Evolutionary conservation across 1,140 invertebrate species (phyloP), one percentile per base, ranked within the genome.

Genomic region (Macrosteles quadrilineatus): DNA sequence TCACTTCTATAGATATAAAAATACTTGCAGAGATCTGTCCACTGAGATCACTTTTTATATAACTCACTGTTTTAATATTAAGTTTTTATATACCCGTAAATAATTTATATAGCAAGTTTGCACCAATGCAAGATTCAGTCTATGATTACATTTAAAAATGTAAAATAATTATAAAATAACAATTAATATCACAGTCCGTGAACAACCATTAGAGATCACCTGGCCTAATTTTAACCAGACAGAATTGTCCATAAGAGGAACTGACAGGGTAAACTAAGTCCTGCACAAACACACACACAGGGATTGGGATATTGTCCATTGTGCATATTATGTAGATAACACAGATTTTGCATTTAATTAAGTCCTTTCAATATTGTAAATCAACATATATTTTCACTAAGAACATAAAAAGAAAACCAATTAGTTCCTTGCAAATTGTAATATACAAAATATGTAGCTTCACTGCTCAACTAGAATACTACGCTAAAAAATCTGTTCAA

Each of bases 111-210:
- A 14, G n/a, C n/a, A 6, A 36, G 4, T 36, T 36, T 36, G 32
- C 14, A 36, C 32, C 14, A 36, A 4, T 6, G 4, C 14, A 36
- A 36, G 14, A 6, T 6, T 36, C 32, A 36, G 32, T 36, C 32
- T 36, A 36, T 36, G 4, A 36, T 6, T 36, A n/a, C 4, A 36
- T 6, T 14, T 36, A 6, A 4, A 14, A 36, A 14, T 36, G 32
- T 9, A 4, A 50, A 50, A 19, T 23, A 50, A 50, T 19, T n/a
- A n/a, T n/a, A n/a, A n/a, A 50, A 19, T 19, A 23, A n/a, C 21
- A 50, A 50, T 50, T 19, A 50, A 50, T 50, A 50, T 50, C 47
- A 50, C 47, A 50, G 47, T 50, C n/a, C 47, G 21, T 50, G 3
- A 11, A 19, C n/a, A 50, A 23, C 4, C 3, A 50, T 6, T 3